phyloP scores from a whole-genome alignment of 2,113 vertebrate genomes.

The Emydura subglobosa region DNA sequence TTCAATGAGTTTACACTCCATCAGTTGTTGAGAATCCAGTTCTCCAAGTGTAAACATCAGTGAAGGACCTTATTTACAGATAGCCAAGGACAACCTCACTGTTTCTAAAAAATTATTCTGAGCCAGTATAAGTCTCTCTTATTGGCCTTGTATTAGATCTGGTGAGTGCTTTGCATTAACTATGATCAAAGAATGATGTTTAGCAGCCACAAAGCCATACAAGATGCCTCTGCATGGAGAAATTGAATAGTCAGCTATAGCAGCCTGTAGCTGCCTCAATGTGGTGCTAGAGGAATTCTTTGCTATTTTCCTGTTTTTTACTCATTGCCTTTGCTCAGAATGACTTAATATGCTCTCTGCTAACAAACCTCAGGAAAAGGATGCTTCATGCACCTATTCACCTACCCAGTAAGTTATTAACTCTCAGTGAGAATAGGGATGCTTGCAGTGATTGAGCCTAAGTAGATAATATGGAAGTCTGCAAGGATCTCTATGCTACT shows the following conservation, averaged over 20 bases:
- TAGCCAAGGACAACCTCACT: neutral
- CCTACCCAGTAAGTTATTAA: conserved; percentile 17
- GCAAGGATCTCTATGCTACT: neutral
- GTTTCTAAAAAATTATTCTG: neutral
- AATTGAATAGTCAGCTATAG: neutral
- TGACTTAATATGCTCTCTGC: neutral
- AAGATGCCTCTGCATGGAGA: neutral
- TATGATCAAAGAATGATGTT: neutral
- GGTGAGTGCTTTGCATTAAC: neutral
- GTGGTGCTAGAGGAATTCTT: neutral
- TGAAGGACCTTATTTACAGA: neutral
- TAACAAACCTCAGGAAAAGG: conserved; percentile 22
- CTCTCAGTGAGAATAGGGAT: neutral
- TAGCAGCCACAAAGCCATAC: neutral
- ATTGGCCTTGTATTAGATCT: neutral
- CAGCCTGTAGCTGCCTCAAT: neutral
- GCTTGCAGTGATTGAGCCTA: neutral
- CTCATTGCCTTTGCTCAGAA: neutral
- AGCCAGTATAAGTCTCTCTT: neutral
- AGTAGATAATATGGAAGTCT: conserved; percentile 2
- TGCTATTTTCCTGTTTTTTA: neutral
- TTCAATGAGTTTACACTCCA: neutral
- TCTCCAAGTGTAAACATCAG: neutral
- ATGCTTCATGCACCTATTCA: neutral
- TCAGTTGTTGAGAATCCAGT: neutral